Conservation (phyloP, 2,888 invertebrate genomes). For the Melangyna quadrimaculata region DNA sequence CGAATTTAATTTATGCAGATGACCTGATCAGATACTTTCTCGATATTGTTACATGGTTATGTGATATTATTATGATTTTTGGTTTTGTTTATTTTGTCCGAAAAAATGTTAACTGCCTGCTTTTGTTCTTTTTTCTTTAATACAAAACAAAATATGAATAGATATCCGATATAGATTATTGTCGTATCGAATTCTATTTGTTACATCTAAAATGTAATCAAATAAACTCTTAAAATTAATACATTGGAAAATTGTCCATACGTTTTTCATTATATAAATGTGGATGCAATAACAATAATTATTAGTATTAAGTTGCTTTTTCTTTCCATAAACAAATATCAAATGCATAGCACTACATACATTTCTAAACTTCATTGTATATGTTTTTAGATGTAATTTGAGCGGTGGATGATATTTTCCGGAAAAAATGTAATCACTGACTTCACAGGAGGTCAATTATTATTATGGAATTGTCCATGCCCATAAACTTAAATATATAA, state of each 20-base stretch:
- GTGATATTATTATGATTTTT: constrained; percentile 12
- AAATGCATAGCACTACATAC: no score
- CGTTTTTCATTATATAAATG: neutral
- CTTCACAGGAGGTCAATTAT: neutral
- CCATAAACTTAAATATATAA: no score
- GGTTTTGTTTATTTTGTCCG: constrained; percentile 6
- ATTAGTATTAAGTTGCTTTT: neutral
- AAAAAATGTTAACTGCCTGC: neutral
- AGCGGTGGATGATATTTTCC: neutral
- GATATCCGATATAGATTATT: neutral
- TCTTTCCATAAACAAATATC: neutral
- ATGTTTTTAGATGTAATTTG: neutral
- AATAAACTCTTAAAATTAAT: neutral
- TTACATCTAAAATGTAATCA: neutral
- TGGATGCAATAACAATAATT: neutral
- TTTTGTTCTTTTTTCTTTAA: neutral
- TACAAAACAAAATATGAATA: neutral
- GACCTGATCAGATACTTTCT: constrained; percentile 56
- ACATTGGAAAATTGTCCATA: neutral
- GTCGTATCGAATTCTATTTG: neutral
- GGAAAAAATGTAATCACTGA: neutral
- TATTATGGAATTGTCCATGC: neutral
- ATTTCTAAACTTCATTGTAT: no score
- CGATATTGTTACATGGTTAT: constrained; percentile 40
- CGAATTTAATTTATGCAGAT: constrained; percentile 50